Conservation (phyloP, 2,797 vertebrate genomes). For the Oceanodroma leucorhoa region DNA sequence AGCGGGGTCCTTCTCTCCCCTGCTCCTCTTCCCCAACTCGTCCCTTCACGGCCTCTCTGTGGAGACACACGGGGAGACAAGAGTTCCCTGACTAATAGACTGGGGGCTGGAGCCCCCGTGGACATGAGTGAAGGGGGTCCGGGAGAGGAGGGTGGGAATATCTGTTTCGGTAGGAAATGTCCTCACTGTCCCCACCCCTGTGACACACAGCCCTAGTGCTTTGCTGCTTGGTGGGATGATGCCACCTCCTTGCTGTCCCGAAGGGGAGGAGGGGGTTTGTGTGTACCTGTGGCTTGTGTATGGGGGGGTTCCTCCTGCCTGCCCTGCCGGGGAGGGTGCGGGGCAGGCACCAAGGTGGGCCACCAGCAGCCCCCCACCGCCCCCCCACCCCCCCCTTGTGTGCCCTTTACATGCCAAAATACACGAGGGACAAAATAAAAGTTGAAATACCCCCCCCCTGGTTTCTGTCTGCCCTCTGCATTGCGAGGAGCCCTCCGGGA, state of each 20-base stretch:
- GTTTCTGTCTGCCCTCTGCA: neutral
- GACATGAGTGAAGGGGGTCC: neutral
- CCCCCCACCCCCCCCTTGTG: neutral
- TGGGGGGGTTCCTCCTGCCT: neutral
- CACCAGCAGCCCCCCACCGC: neutral
- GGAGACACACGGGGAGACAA: neutral
- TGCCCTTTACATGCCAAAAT: conserved; percentile 63
- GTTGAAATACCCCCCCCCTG: neutral
- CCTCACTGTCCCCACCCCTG: neutral
- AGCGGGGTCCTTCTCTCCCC: neutral
- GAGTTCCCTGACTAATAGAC: neutral
- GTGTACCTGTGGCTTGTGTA: conserved; percentile 49
- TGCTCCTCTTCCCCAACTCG: neutral
- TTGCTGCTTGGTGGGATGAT: conserved; percentile 54
- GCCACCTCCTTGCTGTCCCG: neutral
- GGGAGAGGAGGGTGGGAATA: neutral
- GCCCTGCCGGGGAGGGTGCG: neutral
- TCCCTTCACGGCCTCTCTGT: neutral
- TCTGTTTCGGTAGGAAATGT: conserved; percentile 30
- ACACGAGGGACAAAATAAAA: conserved; percentile 63
- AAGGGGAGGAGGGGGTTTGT: neutral
- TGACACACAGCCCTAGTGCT: conserved; percentile 28
- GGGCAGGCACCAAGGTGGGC: neutral
- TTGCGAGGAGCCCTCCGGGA: too few species aligned
- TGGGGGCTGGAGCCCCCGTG: conserved; percentile 29